Base-by-base conservation (phyloP, 1,140 invertebrate species). In the Hyposmocoma kahamanoa region DNA sequence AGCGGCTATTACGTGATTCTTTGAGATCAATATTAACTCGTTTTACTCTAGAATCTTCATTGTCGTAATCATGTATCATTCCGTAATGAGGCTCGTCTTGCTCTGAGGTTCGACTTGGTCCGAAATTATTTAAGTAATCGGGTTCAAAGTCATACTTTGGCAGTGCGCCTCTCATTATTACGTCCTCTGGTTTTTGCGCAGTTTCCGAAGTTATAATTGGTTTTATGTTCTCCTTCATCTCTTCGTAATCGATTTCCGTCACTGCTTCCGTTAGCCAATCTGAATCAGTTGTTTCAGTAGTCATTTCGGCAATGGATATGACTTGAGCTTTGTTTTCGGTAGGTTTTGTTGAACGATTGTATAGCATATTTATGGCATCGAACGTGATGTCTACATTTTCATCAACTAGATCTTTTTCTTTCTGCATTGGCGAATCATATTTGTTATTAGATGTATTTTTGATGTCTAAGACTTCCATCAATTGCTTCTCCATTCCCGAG, bases 11-110 rank as follows among this genome's bases (percentile, higher is more conserved):
- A n/a, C n/a, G n/a, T n/a, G n/a, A 50, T 59, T 47, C 50, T 66
- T 77, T 67, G 86, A 32, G 11, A 48, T 86, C 76, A 36, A 56
- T 56, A 36, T 87, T 77, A 13, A 90, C 85, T 54, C 75, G 72
- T 60, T 76, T 83, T 2, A 68, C 56, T 43, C 70, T 57, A 26
- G 51, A 60, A 51, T 82, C 77, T 47, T 78, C 77, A 56, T 52
- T 73, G 47, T 83, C 72, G 53, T 84, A 82, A 56, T 84, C 75
- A 9, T 74, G 65, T 26, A 55, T 43, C 60, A 84, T 74, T n/a
- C 71, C 74, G 42, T 74, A 80, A 20, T 71, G 28, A 8, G 68
- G 67, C 42, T 63, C 65, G 42, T 81, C 75, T 52, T 66, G 56
- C 21, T 79, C 75, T 36, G 59, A 34, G 34, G 52, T 62, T 67